Base-by-base conservation (phyloP, 2,113 vertebrate species). In the Kobus ellipsiprymnus region DNA sequence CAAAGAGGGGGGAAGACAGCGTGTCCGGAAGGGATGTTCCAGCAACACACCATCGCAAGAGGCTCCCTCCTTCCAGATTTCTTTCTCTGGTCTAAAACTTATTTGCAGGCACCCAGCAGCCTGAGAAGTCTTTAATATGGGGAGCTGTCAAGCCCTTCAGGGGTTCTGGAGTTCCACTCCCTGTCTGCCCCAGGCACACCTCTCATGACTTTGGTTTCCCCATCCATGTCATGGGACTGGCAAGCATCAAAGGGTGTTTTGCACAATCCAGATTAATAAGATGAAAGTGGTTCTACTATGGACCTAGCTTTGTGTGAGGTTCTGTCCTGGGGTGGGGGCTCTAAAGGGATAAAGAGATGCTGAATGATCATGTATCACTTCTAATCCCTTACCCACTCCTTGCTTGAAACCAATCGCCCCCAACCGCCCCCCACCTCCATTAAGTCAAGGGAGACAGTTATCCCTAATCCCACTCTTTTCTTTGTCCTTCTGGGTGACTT, bases 11-110 rank as follows among this genome's bases (percentile, higher is more conserved):
- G 96, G 83, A 84, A 95, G 94, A 94, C 82, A 87, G 86, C n/a
- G 77, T 88, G 98, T 96, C 97, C 95, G 12, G 91, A 90, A 97
- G 82, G 90, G 96, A 82, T 89, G 97, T 97, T 93, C 97, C 95
- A 95, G 85, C 52, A 94, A 93, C 77, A 96, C 87, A 83, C 96
- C 93, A 55, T 1, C 50, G 83, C 64, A 62, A 92, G 62, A 95
- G 77, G 9, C 55, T 91, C 77, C 80, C 71, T 93, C 94, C 78
- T 52, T 55, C 87, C 87, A 52, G 91, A 83, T 86, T 91, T 86
- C 85, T 84, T 64, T 30, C 91, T 83, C 87, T 50, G 5, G 33
- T 60, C 90, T 89, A 78, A 94, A 94, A 87, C 50, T 90, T 77
- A 52, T n/a, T 95, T 90, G 23, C 50, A 93, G 89, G 86, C 67